Evolutionary conservation across 2,113 vertebrate species (phyloP).

Genomic region (Dipodomys stephensi): DNA sequence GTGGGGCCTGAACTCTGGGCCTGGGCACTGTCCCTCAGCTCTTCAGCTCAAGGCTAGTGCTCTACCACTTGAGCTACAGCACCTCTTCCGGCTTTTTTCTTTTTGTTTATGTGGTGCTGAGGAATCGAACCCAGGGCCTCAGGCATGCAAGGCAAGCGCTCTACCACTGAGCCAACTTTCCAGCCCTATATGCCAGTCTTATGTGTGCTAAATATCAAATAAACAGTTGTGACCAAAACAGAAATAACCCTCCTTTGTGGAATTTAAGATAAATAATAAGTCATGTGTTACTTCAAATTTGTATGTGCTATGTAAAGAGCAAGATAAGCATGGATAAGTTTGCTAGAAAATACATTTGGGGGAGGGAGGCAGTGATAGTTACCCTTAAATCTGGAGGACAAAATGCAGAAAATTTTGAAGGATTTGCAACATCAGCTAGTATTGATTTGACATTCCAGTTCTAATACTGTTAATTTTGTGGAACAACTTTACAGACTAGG

Average conservation of each 20-base stretch:
- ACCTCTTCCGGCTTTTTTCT: too few relatives aligned
- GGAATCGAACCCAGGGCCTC: too few relatives aligned
- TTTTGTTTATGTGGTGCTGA: too few relatives aligned
- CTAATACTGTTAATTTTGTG: slow-evolving; percentile 14
- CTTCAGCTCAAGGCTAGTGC: too few relatives aligned
- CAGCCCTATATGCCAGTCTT: too few relatives aligned
- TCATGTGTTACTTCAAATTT: slow-evolving; percentile 39
- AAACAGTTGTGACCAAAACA: slow-evolving; percentile 23
- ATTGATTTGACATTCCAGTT: not conserved
- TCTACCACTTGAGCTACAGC: too few relatives aligned
- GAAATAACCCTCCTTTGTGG: not conserved
- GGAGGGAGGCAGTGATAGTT: slow-evolving; percentile 1
- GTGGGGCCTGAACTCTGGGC: too few relatives aligned
- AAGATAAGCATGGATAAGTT: not conserved
- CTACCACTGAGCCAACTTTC: too few relatives aligned
- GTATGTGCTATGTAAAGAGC: not conserved
- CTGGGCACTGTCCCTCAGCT: too few relatives aligned
- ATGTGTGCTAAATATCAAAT: not conserved
- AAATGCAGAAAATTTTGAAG: slow-evolving; percentile 53
- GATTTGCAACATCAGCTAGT: not conserved
- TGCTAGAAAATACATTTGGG: slow-evolving; percentile 35
- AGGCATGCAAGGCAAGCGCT: too few relatives aligned
- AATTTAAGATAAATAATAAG: slow-evolving; percentile 3
- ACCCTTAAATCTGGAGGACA: slow-evolving; percentile 2
- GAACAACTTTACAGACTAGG: not conserved